phyloP scores from a whole-genome alignment of 1,140 invertebrate genomes.

The Drosophila bocqueti region DNA sequence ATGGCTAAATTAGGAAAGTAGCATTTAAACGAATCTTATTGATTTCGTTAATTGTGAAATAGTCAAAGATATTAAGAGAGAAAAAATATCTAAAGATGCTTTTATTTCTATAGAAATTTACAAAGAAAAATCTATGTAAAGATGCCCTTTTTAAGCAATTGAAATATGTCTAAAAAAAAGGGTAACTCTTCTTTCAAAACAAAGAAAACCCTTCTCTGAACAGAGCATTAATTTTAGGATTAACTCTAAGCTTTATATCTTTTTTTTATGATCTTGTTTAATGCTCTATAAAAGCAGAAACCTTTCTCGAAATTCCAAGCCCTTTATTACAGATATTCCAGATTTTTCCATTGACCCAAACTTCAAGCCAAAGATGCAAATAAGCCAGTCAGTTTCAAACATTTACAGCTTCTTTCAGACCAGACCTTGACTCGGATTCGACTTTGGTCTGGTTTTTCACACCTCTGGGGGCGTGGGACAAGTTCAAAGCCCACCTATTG shows the following conservation, averaged over 20 bases:
- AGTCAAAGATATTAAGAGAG: neutral
- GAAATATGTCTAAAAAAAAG: neutral
- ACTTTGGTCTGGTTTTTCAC: slow-evolving; percentile 48
- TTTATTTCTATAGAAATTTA: too few species aligned
- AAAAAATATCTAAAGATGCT: neutral
- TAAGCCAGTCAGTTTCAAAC: neutral
- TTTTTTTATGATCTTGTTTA: slow-evolving; percentile 31
- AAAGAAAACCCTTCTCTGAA: neutral
- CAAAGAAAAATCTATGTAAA: neutral
- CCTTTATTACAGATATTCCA: slow-evolving; percentile 27
- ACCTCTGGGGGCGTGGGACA: slow-evolving; percentile 28
- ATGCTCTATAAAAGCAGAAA: slow-evolving; percentile 24
- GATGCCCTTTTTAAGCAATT: neutral
- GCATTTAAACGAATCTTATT: neutral
- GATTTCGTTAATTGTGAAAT: slow-evolving; percentile 17
- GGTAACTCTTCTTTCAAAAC: neutral
- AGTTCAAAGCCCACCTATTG: slow-evolving; percentile 44
- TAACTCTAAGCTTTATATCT: slow-evolving; percentile 1
- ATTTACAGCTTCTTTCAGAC: slow-evolving; percentile 26
- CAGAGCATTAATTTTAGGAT: neutral
- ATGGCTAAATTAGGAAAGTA: neutral
- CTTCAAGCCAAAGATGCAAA: slow-evolving; percentile 11
- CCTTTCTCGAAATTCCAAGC: slow-evolving; percentile 8
- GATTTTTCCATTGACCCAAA: slow-evolving; percentile 8
- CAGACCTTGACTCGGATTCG: slow-evolving; percentile 65